A percentile compares a stretch with the other conserved stretches of the same genome.
These are phyloP conservation scores for Synodontis membranacea DNA, from an alignment of 2,113 vertebrate species.

Conservation along the genomic window DNA sequence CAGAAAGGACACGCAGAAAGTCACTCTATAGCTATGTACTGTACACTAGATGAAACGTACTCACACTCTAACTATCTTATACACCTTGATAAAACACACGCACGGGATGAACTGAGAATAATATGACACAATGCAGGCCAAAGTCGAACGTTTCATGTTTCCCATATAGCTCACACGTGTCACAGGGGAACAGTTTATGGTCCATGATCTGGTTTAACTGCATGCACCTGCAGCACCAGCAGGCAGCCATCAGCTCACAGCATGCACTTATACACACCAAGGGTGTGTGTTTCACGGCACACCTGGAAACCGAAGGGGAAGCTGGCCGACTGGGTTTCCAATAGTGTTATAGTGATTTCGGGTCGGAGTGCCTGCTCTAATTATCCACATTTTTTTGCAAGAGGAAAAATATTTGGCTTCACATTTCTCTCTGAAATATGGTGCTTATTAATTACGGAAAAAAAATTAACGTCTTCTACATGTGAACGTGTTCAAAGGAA, in stretches of 20 bases:
- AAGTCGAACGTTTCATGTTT: slow-evolving; percentile 37
- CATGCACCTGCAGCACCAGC: slow-evolving; percentile 46
- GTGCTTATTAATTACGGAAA: slow-evolving; percentile 45
- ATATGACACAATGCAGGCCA: slow-evolving; percentile 28
- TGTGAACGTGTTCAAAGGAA: slow-evolving; percentile 34
- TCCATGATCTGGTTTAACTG: slow-evolving; percentile 52
- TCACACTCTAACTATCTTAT: neutral
- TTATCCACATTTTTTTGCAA: slow-evolving; percentile 24
- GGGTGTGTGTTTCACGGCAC: slow-evolving; percentile 36
- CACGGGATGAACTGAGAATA: slow-evolving; percentile 15
- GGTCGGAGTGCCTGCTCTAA: slow-evolving; percentile 22
- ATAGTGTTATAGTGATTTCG: slow-evolving; percentile 15
- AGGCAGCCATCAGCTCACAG: slow-evolving; percentile 41
- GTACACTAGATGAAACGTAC: neutral
- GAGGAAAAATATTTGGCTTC: slow-evolving; percentile 32
- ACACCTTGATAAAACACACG: slow-evolving; percentile 3
- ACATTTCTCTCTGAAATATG: slow-evolving; percentile 39
- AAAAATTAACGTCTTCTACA: slow-evolving; percentile 27
- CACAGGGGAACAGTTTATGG: slow-evolving; percentile 41
- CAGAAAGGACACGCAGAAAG: slow-evolving; percentile 48
- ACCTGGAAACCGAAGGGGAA: slow-evolving; percentile 41
- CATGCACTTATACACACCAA: neutral
- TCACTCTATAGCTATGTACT: slow-evolving; percentile 27
- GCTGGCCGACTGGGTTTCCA: neutral
- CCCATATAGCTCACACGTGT: slow-evolving; percentile 41